Evolutionary conservation across 2,797 vertebrate species (phyloP).

Genomic region (Falco biarmicus): DNA sequence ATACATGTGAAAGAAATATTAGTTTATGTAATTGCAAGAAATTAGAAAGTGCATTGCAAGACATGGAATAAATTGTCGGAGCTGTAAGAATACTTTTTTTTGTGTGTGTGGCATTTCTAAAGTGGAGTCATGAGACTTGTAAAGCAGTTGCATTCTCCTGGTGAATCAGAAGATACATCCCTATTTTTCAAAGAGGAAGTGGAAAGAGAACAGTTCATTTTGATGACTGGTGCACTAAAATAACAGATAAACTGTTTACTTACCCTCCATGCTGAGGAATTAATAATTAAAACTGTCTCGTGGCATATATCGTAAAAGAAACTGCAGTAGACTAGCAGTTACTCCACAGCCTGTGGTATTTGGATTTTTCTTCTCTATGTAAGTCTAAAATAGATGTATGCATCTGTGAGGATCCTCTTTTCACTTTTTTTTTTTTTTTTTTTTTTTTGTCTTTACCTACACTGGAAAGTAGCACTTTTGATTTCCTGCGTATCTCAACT

Average conservation of each 20-base stretch:
- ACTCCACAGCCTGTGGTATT: neutral
- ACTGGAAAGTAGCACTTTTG: neutral
- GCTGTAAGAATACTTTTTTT: neutral
- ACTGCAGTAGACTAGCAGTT: neutral
- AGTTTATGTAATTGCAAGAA: neutral
- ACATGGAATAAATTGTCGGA: neutral
- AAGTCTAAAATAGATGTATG: neutral
- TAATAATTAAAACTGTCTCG: neutral
- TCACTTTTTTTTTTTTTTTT: neutral
- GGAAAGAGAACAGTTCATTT: neutral
- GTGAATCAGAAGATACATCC: neutral
- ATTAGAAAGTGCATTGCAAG: neutral
- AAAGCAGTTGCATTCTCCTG: neutral
- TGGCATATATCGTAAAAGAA: neutral
- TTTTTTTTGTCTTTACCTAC: neutral
- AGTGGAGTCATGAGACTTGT: neutral
- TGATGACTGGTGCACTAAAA: neutral
- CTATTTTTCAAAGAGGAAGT: neutral
- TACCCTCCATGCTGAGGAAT: neutral
- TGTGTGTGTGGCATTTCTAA: neutral
- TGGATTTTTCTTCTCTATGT: neutral
- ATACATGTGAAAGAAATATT: neutral
- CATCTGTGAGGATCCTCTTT: neutral
- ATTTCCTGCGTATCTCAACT: neutral
- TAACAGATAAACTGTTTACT: constrained; percentile 1